Conservation (phyloP, 1,140 invertebrate species). For the Lasioglossum albipes region DNA sequence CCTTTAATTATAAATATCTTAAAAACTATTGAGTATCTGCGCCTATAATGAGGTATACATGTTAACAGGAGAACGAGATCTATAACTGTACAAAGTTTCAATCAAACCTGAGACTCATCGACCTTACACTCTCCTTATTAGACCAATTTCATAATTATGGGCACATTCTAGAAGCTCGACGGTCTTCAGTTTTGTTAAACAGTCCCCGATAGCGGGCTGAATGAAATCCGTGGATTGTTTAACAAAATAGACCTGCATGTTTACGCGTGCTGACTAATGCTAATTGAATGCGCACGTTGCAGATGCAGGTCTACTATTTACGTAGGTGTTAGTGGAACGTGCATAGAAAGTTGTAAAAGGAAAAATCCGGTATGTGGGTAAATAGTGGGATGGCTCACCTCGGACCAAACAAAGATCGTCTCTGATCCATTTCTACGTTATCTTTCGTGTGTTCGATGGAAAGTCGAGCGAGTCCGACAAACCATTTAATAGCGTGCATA, state of each 20-base stretch:
- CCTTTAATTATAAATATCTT: too few relatives aligned
- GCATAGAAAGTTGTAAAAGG: conserved; percentile 50
- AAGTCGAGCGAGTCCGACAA: not conserved
- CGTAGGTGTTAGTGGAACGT: conserved; percentile 56
- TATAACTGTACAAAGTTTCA: too few relatives aligned
- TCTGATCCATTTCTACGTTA: not conserved
- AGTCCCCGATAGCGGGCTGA: not conserved
- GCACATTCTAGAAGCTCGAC: too few relatives aligned
- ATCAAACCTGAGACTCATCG: too few relatives aligned
- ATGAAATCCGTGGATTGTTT: not conserved
- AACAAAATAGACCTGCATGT: not conserved
- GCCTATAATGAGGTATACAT: too few relatives aligned
- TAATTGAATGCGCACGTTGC: conserved; percentile 45
- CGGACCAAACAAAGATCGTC: not conserved
- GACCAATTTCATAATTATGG: too few relatives aligned
- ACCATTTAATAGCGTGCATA: not conserved
- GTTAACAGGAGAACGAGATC: too few relatives aligned
- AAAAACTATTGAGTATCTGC: too few relatives aligned
- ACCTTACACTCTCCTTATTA: too few relatives aligned
- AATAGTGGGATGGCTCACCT: conserved; percentile 1
- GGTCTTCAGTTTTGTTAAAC: too few relatives aligned
- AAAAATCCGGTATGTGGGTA: conserved; percentile 25
- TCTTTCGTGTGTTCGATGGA: not conserved
- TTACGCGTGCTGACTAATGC: conserved; percentile 49
- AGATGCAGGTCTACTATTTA: conserved; percentile 34